Conservation (phyloP, 2,797 vertebrate species). For the Catharus ustulatus region DNA sequence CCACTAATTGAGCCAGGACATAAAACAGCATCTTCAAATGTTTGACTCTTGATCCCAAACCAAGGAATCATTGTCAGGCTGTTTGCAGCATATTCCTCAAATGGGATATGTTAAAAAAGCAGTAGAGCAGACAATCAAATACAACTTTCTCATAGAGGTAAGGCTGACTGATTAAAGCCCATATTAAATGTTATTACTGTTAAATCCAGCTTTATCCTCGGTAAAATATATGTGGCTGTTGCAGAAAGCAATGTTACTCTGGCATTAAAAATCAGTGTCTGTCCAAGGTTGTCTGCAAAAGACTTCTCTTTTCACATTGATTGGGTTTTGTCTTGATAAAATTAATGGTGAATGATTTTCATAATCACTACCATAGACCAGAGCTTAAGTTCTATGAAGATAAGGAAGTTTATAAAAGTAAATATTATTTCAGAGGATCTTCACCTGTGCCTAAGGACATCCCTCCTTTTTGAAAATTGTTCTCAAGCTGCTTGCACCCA, state of each 20-base stretch:
- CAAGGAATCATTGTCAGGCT: neutral
- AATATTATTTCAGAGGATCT: neutral
- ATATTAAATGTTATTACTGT: neutral
- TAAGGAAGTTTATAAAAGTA: neutral
- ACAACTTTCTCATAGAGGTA: neutral
- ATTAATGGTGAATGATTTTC: neutral
- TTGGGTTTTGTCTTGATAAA: neutral
- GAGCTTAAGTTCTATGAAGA: neutral
- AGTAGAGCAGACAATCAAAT: neutral
- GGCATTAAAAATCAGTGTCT: neutral
- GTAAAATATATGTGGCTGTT: neutral
- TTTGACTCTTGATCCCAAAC: constrained; percentile 34
- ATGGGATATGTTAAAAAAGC: neutral
- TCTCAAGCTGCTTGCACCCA: neutral
- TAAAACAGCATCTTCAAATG: constrained; percentile 23
- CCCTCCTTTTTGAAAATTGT: rapidly evolving
- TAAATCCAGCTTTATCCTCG: neutral
- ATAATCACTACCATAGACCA: neutral
- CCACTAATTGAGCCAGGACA: constrained; percentile 16
- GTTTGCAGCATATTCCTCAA: neutral
- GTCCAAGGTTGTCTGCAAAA: neutral
- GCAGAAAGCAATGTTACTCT: neutral
- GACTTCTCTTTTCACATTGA: neutral
- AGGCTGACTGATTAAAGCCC: neutral
- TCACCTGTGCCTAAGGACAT: neutral